These are phyloP conservation scores for Chamaea fasciata DNA, from an alignment of 2,113 vertebrate species.

Conservation along the genomic window DNA sequence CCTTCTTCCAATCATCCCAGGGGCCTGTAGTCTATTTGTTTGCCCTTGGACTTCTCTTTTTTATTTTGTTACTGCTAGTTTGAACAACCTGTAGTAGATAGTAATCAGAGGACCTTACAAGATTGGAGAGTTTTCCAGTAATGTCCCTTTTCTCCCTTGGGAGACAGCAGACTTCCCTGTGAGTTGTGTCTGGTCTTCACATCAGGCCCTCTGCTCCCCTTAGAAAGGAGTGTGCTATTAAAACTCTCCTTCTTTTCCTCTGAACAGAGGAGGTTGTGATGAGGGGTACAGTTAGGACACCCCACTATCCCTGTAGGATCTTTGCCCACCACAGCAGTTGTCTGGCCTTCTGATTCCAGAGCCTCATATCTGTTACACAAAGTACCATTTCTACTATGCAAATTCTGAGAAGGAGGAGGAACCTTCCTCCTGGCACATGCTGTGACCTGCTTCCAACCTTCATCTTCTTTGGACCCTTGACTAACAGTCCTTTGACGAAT, in stretches of 20 bases:
- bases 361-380: not conserved
- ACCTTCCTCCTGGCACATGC: fast-evolving
- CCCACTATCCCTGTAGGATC: not conserved
- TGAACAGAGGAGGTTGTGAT: not conserved
- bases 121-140: not conserved
- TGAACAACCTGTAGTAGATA: not conserved
- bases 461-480: fast-evolving
- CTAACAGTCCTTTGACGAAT: too few species aligned
- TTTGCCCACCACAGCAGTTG: not conserved
- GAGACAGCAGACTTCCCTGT: not conserved
- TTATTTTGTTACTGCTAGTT: not conserved
- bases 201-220: fast-evolving
- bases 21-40: not conserved
- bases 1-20: not conserved
- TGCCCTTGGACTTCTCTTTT: not conserved
- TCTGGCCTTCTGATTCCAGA: not conserved
- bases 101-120: not conserved
- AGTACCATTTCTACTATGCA: not conserved
- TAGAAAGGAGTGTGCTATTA: not conserved
- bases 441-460: not conserved
- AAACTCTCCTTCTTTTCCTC: not conserved
- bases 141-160: not conserved
- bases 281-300: not conserved
- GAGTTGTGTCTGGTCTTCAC: not conserved
- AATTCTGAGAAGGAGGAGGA: not conserved